Percentiles rank a stretch among this genome's conserved stretches.
phyloP scores from a whole-genome alignment of 2,797 vertebrate species.

The Anas bahamensis region DNA sequence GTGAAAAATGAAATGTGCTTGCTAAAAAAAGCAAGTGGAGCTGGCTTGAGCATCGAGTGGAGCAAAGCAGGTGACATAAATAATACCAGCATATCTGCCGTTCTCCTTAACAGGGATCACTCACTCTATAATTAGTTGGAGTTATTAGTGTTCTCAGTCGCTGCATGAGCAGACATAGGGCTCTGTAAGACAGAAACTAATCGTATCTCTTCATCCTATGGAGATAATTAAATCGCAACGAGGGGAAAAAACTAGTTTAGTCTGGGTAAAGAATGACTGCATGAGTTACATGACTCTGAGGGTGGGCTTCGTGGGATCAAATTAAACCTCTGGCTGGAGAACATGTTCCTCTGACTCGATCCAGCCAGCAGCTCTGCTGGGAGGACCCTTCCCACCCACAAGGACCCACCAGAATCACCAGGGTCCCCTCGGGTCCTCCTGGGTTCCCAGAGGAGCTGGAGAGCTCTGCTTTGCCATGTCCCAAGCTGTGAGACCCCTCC shows the following conservation, averaged over 20 bases:
- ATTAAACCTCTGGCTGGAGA: background rate
- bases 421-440: background rate
- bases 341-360: background rate
- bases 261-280: background rate
- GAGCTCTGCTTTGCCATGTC: rapidly evolving
- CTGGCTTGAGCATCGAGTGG: background rate
- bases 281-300: background rate
- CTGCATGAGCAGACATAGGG: background rate
- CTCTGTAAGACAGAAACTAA: background rate
- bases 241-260: background rate
- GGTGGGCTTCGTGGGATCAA: background rate
- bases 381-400: background rate
- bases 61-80: constrained; percentile 52
- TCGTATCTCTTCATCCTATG: background rate
- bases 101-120: background rate
- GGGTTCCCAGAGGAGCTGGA: background rate
- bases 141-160: constrained; percentile 21
- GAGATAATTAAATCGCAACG: background rate
- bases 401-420: background rate
- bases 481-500: background rate
- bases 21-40: constrained; percentile 30
- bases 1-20: constrained; percentile 60
- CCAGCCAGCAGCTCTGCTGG: background rate
- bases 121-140: constrained; percentile 3
- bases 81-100: background rate